Base-by-base conservation (phyloP, 2,888 invertebrate species). In the Parapristionchus giblindavisi region DNA sequence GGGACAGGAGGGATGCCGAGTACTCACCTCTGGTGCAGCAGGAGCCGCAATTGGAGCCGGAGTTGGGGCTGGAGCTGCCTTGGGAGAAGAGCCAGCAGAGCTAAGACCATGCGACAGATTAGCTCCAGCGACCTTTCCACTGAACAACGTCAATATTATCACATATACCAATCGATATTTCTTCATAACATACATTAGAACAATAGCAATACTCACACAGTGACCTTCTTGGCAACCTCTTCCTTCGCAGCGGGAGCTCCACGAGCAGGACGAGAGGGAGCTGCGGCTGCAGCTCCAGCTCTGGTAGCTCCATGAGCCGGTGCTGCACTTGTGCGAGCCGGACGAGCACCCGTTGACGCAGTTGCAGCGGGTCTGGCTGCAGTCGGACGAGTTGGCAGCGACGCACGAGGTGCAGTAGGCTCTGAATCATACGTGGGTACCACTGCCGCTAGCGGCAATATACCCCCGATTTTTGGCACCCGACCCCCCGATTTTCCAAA, bases 171-270 rank as follows among this genome's bases (percentile, higher is more conserved):
- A 54, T 2, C n/a, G 24, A 24, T 24, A 34, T 60, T 1, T 8
- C 60, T 3, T 34, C 1, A 60, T 21, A 32, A 60, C 34, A 60
- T 32, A 21, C 27, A 34, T 27, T 60, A 6, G 2, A 11, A 24
- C 24, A 32, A 4, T 6, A 24, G 14, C 58, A 29, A n/a, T 32
- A 54, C 68, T 54, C 34, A 70, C 68, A 70, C 68, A 17, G 51
- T 54, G 3, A 54, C 54, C 54, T 70, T 70, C 68, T 70, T 70
- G 38, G 68, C 68, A 14, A 70, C 68, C n/a, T 70, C 68, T 38
- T 70, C 68, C 36, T 36, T 70, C n/a, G 38, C 52, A 43, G 43
- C 43, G 17, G 43, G 11, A 8, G 43, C 8, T 8, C 61, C 61
- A 17, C 3, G 24, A 56, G 61, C 8, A 21, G 61, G 27, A 2